Conservation (phyloP, 2,113 vertebrate species). For the Saccopteryx leptura region DNA sequence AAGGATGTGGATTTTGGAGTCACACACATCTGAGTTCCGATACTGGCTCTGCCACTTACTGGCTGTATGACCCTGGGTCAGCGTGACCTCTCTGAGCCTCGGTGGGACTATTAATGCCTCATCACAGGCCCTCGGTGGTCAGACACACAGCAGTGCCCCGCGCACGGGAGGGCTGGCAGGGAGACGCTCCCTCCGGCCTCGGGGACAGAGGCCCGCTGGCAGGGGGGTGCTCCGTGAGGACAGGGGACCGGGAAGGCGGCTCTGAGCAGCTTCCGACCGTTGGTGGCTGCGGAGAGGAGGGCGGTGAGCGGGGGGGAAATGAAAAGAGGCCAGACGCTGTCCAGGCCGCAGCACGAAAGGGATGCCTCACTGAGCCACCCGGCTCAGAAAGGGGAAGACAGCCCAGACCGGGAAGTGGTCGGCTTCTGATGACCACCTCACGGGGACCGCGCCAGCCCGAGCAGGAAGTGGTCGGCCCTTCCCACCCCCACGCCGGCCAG, state of each 20-base stretch:
- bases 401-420: slow-evolving; percentile 91
- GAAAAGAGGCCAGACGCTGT: slow-evolving; percentile 85
- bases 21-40: neutral
- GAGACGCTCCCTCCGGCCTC: neutral
- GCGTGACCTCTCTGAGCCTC: neutral
- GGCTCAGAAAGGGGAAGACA: slow-evolving; percentile 92
- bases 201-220: neutral
- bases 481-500: slow-evolving; percentile 47
- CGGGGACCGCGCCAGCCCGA: slow-evolving; percentile 72
- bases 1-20: neutral
- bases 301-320: neutral
- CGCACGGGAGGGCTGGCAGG: neutral
- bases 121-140: fast-evolving
- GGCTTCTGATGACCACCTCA: slow-evolving; percentile 90
- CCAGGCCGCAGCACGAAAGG: slow-evolving; percentile 91
- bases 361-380: slow-evolving; percentile 76
- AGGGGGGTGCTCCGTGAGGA: neutral
- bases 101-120: fast-evolving
- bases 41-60: neutral
- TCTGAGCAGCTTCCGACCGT: slow-evolving; percentile 78
- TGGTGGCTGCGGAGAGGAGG: slow-evolving; percentile 73
- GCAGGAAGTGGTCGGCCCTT: slow-evolving; percentile 80
- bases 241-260: slow-evolving; percentile 28
- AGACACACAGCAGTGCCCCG: neutral
- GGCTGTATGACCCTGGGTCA: neutral